Base-by-base conservation (phyloP, 2,797 vertebrate genomes). In the Cirrhinus mrigala region DNA sequence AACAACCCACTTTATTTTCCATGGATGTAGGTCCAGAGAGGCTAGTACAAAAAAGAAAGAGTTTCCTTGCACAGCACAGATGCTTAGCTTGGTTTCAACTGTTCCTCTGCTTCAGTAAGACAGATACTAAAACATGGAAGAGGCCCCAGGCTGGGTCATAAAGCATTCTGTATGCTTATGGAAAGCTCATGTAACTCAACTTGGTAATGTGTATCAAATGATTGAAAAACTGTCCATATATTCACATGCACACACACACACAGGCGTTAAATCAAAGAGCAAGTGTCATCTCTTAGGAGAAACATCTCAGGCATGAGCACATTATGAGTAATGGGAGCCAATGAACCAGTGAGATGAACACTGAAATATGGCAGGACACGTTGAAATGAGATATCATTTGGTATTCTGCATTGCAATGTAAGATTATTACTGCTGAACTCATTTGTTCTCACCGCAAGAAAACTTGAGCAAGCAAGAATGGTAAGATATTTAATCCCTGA, bases 1-100 rank as follows among this genome's bases (percentile, higher is more conserved):
- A 93, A 91, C 88, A 89, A 83, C 86, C 90, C 83, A 29, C 88
- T 83, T 90, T 89, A 92, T 80, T 90, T 84, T 79, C 70, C 54
- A 44, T 90, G 79, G 86, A 82, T 52, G 77, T 84, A 85, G 74
- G 87, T 84, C 83, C 46, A 80, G 80, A 56, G 18, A 66, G 68
- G 71, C 27, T 62, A 44, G 60, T 68, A 76, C 85, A 82, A 90
- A 78, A 77, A 89, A 87, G 88, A 88, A 88, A 88, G 62, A 83
- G 79, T 83, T 75, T 85, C 76, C 80, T 80, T 60, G 80, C 82
- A 69, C 20, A 50, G 77, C 82, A 77, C n/a, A 50, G 66, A 79
- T 79, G 70, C 71, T 66, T 82, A 82, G 52, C 37, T 78, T 70
- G 24, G 44, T 89, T 79, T 8, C 77, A 88, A 85, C 84, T 77